These are phyloP conservation scores for Ptilorrhoa leucosticta DNA, from an alignment of 2,113 vertebrate genomes.

Conservation along the genomic window DNA sequence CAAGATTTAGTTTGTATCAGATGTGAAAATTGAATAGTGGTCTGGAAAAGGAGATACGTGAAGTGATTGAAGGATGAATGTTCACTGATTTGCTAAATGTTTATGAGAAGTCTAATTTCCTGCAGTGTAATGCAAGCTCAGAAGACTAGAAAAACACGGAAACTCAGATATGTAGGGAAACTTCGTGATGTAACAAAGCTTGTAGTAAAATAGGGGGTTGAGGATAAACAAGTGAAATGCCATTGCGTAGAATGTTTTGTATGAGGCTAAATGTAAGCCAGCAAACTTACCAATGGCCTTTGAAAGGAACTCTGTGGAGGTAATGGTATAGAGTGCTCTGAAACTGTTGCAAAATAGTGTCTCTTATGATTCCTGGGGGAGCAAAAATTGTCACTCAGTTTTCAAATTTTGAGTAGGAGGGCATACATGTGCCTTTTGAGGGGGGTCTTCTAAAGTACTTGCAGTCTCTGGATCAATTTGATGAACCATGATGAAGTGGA, in stretches of 20 bases:
- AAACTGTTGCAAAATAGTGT: not conserved
- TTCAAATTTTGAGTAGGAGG: not conserved
- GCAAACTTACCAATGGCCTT: not conserved
- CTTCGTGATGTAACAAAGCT: not conserved
- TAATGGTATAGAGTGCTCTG: not conserved
- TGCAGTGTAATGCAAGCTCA: not conserved
- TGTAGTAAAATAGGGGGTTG: fast-evolving
- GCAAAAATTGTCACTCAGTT: not conserved
- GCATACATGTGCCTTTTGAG: not conserved
- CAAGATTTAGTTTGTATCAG: not conserved
- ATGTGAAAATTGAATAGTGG: not conserved
- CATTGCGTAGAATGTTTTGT: not conserved
- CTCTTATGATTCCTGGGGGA: not conserved
- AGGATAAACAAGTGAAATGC: not conserved
- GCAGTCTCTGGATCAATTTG: not conserved
- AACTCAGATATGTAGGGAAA: not conserved
- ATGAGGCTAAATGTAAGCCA: not conserved
- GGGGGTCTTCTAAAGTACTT: not conserved
- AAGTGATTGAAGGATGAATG: not conserved
- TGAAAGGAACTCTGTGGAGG: not conserved
- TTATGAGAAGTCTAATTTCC: not conserved
- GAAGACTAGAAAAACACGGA: not conserved
- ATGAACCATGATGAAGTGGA: not conserved
- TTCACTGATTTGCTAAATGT: not conserved
- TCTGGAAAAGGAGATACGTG: not conserved